Evolutionary conservation across 2,797 vertebrate genomes (phyloP).

Genomic region (Xenentodon cancila): DNA sequence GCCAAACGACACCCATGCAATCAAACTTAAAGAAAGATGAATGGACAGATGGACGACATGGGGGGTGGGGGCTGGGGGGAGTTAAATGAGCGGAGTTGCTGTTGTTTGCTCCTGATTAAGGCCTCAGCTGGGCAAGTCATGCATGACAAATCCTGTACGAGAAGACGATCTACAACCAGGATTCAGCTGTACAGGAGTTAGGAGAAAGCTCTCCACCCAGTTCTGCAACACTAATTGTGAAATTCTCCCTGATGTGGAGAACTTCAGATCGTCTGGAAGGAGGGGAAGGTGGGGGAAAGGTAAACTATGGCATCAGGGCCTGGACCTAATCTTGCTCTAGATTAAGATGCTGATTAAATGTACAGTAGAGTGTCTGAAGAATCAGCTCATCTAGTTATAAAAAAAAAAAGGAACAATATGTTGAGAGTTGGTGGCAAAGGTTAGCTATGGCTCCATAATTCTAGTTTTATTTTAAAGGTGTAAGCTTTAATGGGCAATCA

Average conservation of each 20-base stretch:
- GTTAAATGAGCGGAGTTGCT: conserved; percentile 62
- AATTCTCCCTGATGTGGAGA: conserved; percentile 71
- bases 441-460: conserved; percentile 14
- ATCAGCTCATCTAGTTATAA: conserved; percentile 46
- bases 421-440: conserved; percentile 22
- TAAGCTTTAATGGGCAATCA: no score
- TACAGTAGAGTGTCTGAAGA: conserved; percentile 43
- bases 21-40: conserved; percentile 63
- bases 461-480: no score
- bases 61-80: conserved; percentile 8
- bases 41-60: conserved; percentile 64
- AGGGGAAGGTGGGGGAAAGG: conserved; percentile 32
- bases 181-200: conserved; percentile 29
- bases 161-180: conserved; percentile 48
- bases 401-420: conserved; percentile 32
- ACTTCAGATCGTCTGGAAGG: conserved; percentile 69
- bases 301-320: conserved; percentile 47
- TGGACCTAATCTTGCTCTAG: conserved; percentile 51
- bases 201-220: conserved; percentile 14
- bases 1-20: conserved; percentile 57
- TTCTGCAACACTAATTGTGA: conserved; percentile 70
- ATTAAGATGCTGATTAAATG: conserved; percentile 62
- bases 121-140: conserved; percentile 35
- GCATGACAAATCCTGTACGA: conserved; percentile 63
- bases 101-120: conserved; percentile 55